Conservation (phyloP, 2,888 invertebrate genomes). For the Drepanosiphum platanoidis region DNA sequence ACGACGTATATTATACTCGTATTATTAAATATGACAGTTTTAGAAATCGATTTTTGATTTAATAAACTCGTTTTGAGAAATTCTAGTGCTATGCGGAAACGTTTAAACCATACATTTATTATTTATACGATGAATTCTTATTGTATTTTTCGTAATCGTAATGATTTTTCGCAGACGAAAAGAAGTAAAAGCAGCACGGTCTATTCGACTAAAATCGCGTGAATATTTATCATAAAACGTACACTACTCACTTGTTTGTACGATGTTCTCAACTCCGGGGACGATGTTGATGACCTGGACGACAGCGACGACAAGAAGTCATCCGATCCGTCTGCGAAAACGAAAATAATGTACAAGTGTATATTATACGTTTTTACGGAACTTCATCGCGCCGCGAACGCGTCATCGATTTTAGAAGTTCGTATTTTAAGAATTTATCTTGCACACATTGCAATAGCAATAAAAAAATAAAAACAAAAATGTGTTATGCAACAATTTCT, state of each 20-base stretch:
- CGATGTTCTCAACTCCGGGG: conserved; percentile 62
- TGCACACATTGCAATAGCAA: neutral
- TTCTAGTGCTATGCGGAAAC: too few species aligned
- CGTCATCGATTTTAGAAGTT: neutral
- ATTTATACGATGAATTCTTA: too few species aligned
- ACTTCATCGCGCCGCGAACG: neutral
- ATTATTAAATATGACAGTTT: too few species aligned
- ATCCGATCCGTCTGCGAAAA: conserved; percentile 50
- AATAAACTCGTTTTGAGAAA: too few species aligned
- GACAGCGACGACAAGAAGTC: conserved; percentile 51
- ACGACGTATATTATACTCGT: too few species aligned
- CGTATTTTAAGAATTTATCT: neutral
- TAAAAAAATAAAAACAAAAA: neutral
- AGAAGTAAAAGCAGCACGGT: too few species aligned
- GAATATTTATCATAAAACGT: too few species aligned
- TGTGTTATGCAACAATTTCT: neutral
- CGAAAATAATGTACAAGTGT: conserved; percentile 25
- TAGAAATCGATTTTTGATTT: too few species aligned
- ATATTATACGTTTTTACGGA: neutral
- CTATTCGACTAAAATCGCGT: too few species aligned
- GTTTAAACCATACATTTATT: too few species aligned
- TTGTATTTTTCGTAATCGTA: too few species aligned
- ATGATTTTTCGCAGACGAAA: too few species aligned
- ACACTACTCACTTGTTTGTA: conserved; percentile 60
- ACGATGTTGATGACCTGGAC: conserved; percentile 63